Evolutionary conservation across 2,888 invertebrate genomes (phyloP).

Genomic region (Arrhopalites spinosus): DNA sequence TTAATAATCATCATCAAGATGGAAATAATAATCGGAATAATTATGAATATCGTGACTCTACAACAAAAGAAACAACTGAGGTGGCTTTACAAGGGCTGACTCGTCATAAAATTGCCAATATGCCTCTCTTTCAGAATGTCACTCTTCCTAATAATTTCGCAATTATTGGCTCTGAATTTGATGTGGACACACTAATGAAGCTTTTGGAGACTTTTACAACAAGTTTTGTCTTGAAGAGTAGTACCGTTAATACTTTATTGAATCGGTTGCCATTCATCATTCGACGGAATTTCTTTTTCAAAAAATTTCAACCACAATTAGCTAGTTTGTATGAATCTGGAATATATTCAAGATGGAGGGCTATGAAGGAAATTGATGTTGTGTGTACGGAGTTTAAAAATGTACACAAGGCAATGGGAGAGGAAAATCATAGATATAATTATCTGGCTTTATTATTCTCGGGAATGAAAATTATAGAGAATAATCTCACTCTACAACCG

Average conservation of each 20-base stretch:
- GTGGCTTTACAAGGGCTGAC: not conserved
- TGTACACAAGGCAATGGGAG: not conserved
- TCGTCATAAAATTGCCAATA: not conserved
- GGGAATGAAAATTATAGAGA: conserved; percentile 6
- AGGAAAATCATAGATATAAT: not conserved
- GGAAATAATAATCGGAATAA: not conserved
- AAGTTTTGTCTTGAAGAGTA: conserved; percentile 20
- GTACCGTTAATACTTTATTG: conserved; percentile 15
- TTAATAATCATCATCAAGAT: not conserved
- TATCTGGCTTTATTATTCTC: conserved; percentile 11
- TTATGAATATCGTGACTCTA: not conserved
- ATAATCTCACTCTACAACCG: not conserved
- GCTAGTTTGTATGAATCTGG: conserved; percentile 25
- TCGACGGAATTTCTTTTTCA: conserved; percentile 15
- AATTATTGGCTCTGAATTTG: conserved; percentile 22
- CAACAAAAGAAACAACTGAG: not conserved
- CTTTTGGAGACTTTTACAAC: conserved; percentile 23
- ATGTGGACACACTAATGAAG: conserved; percentile 18
- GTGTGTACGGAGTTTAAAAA: not conserved
- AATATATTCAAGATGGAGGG: conserved; percentile 12
- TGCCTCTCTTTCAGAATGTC: conserved; percentile 8
- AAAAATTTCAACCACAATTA: not conserved
- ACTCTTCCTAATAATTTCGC: conserved; percentile 19
- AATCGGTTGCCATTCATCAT: conserved; percentile 17
- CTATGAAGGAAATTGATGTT: not conserved